Base-by-base conservation (phyloP, 2,113 vertebrate species). In the Puntigrus tetrazona region DNA sequence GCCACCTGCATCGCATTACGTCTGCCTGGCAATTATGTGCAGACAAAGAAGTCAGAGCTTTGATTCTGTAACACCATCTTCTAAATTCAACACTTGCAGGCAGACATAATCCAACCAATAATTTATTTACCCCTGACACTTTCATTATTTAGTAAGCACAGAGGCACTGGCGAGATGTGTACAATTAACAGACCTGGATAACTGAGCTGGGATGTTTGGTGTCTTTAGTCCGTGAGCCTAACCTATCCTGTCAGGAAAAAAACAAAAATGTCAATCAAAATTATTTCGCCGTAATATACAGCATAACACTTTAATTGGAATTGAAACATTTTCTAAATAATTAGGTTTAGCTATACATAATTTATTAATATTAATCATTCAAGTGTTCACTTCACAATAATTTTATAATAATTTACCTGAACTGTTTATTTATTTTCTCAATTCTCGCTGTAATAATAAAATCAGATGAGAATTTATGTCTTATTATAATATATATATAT, bases 71-170 rank as follows among this genome's bases (percentile, higher is more conserved):
- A 89, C 80, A 86, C 43, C 88, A 88, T 87, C 82, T 88, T 85
- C 82, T 89, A 85, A 87, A 89, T 87, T 84, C 84, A 88, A 85
- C 87, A 86, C 84, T 81, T 79, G 80, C 76, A 87, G 80, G 74
- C 84, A 82, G 82, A 87, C 80, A 88, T 89, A 87, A 87, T 86
- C 81, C 78, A 80, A 43, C 78, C 85, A 82, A 87, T 89, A 77
- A 90, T 87, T 89, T 89, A 89, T 90, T 91, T 90, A 90, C 85
- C 87, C 43, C 36, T 74, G 65, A 61, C 70, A 84, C 87, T 74
- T 87, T 72, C 86, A 86, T 89, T 89, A 89, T 90, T 91, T 75
- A 89, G 89, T 86, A 88, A 72, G 85, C 34, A 50, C 75, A 41
- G 73, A 86, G 84, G 80, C 38, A 72, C 78, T 78, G 82, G 36